Evolutionary conservation across 1,140 invertebrate genomes (phyloP).

Genomic region (Atta texana): DNA sequence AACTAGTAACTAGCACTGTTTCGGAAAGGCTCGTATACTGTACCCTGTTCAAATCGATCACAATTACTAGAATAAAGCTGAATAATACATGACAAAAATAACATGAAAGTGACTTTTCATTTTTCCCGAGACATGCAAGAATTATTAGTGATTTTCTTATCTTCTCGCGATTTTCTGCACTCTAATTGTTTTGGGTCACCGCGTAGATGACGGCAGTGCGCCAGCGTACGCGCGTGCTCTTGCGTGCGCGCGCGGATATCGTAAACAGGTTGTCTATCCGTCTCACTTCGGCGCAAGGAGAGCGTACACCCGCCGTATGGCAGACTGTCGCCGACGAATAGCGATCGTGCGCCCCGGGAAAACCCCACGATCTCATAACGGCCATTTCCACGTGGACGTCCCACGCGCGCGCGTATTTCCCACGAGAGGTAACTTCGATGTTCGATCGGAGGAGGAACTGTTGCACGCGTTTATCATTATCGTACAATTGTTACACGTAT

Average conservation of each 20-base stretch:
- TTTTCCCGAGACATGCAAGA: not conserved
- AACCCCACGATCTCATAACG: conserved; percentile 50
- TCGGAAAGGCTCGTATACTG: not conserved
- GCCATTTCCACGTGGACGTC: conserved; percentile 73
- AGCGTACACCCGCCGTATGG: conserved; percentile 64
- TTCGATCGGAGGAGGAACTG: conserved; percentile 12
- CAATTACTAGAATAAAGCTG: not conserved
- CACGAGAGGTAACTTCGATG: conserved; percentile 20
- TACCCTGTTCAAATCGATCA: not conserved
- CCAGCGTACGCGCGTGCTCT: conserved; percentile 21
- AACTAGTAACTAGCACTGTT: not conserved
- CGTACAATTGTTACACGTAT: not conserved
- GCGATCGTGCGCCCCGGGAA: conserved; percentile 66
- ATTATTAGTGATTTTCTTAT: not conserved
- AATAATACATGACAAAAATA: not conserved
- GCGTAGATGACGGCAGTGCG: not conserved
- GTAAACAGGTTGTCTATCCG: conserved; percentile 82
- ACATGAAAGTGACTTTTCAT: not conserved
- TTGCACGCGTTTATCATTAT: not conserved
- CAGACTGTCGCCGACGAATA: conserved; percentile 57
- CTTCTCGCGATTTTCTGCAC: conserved; percentile 22
- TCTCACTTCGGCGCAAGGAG: conserved; percentile 73
- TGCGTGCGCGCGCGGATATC: conserved; percentile 52
- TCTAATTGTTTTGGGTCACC: conserved; percentile 15
- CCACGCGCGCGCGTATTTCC: conserved; percentile 3